Percentiles rank a stretch among this genome's conserved stretches.
Conservation (phyloP, 2,888 invertebrate genomes). For the Cyaniris semiargus region DNA sequence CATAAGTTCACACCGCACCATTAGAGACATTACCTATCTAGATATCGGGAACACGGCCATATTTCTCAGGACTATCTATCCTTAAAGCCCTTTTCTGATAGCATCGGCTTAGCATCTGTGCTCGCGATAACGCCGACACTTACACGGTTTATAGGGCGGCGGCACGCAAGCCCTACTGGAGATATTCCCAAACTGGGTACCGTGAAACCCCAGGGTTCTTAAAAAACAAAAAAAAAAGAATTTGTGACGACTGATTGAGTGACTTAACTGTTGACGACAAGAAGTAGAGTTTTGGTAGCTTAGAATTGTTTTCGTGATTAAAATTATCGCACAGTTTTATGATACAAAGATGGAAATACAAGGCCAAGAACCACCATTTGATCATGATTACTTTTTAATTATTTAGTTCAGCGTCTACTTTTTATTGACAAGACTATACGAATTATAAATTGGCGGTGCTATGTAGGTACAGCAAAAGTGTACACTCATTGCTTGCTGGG, state of each 20-base stretch:
- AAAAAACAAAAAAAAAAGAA: background rate
- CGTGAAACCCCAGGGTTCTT: background rate
- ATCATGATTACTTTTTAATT: too few species aligned
- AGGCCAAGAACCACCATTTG: too few species aligned
- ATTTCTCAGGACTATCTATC: slow-evolving; percentile 43
- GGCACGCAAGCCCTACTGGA: slow-evolving; percentile 40
- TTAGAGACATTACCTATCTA: slow-evolving; percentile 20
- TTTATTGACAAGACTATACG: too few species aligned
- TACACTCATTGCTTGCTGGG: too few species aligned
- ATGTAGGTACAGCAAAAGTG: too few species aligned
- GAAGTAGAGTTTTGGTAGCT: too few species aligned
- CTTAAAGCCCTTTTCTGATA: slow-evolving; percentile 42
- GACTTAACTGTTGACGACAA: too few species aligned
- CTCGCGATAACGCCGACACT: slow-evolving; percentile 43
- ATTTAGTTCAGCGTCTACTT: too few species aligned
- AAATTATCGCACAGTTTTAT: too few species aligned
- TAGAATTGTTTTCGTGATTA: too few species aligned
- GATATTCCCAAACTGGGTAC: background rate
- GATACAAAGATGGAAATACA: too few species aligned
- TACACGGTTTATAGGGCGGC: slow-evolving; percentile 46
- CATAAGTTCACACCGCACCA: slow-evolving; percentile 18
- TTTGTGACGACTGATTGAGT: background rate
- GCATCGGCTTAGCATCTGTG: slow-evolving; percentile 44
- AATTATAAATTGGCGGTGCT: too few species aligned
- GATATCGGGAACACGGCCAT: slow-evolving; percentile 36